phyloP scores from a whole-genome alignment of 2,113 vertebrate genomes.

The Pachycephala philippinensis region DNA sequence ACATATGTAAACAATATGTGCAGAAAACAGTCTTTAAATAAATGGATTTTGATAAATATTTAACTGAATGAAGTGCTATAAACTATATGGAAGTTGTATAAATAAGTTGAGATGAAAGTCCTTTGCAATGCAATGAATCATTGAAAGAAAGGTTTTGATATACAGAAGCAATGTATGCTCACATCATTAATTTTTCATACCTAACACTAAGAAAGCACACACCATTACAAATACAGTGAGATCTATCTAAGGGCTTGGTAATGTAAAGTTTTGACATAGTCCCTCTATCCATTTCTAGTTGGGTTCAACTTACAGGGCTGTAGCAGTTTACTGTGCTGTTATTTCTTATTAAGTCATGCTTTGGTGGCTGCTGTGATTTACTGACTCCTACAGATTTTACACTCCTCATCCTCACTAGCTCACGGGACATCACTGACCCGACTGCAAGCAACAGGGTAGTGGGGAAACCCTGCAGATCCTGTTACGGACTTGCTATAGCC shows the following conservation, averaged over 20 bases:
- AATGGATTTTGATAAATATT: conserved; percentile 34
- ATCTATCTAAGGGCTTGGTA: background rate
- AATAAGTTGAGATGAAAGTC: conserved; percentile 47
- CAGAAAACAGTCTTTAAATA: conserved; percentile 32
- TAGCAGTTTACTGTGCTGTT: background rate
- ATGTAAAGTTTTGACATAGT: background rate
- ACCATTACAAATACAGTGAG: background rate
- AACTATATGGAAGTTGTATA: conserved; percentile 27
- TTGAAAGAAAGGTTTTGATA: background rate
- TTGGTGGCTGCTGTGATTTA: background rate
- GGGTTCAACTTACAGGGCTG: background rate
- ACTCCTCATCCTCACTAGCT: background rate
- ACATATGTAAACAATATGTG: background rate
- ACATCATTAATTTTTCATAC: conserved; percentile 43
- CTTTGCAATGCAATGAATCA: conserved; percentile 2
- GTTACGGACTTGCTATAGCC: background rate
- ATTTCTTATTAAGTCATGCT: background rate
- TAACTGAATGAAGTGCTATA: conserved; percentile 24
- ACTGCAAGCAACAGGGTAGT: background rate
- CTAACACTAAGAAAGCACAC: background rate
- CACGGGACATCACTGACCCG: background rate
- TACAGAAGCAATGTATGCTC: conserved; percentile 26
- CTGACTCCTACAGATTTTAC: background rate
- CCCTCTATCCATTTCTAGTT: background rate
- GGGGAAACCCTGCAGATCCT: conserved; percentile 2